These are phyloP conservation scores for Halocynthia roretzi DNA, from an alignment of 23 tunicate genomes.

Conservation along the genomic window DNA sequence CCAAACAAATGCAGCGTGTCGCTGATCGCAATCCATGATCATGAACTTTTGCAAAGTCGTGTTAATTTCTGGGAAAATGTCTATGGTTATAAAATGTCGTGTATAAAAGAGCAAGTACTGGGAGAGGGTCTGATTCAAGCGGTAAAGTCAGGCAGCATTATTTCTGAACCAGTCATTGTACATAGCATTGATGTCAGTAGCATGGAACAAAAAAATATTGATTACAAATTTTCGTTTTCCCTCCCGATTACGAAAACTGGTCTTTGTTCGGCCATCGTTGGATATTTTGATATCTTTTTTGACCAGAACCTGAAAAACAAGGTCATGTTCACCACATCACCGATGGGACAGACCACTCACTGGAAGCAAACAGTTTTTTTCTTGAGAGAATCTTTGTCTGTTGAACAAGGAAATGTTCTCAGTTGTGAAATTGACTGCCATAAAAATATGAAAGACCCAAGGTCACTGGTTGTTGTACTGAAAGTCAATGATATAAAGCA, in stretches of 20 bases:
- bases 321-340: slow-evolving; percentile 65
- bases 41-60: slow-evolving; percentile 30
- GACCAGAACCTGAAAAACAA: not conserved
- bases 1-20: slow-evolving; percentile 49
- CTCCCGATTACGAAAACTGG: slow-evolving; percentile 37
- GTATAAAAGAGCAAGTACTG: slow-evolving; percentile 40
- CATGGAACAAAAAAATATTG: slow-evolving; percentile 36
- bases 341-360: slow-evolving; percentile 61
- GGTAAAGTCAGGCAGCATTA: slow-evolving; percentile 21
- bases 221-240: slow-evolving; percentile 51
- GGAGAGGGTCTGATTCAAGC: slow-evolving; percentile 63
- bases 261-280: slow-evolving; percentile 45
- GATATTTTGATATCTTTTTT: slow-evolving; percentile 66
- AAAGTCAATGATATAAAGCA: slow-evolving; percentile 25
- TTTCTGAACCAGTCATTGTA: slow-evolving; percentile 54
- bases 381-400: slow-evolving; percentile 30
- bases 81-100: slow-evolving; percentile 90
- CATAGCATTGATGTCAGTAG: slow-evolving; percentile 15
- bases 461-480: slow-evolving; percentile 57
- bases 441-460: slow-evolving; percentile 83
- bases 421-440: slow-evolving; percentile 63
- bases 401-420: slow-evolving; percentile 36
- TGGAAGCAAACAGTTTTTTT: slow-evolving; percentile 95
- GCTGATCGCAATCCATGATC: slow-evolving; percentile 60
- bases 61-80: slow-evolving; percentile 86